These are phyloP conservation scores for Unio delphinus DNA, from an alignment of 2,888 invertebrate genomes.

Conservation along the genomic window DNA sequence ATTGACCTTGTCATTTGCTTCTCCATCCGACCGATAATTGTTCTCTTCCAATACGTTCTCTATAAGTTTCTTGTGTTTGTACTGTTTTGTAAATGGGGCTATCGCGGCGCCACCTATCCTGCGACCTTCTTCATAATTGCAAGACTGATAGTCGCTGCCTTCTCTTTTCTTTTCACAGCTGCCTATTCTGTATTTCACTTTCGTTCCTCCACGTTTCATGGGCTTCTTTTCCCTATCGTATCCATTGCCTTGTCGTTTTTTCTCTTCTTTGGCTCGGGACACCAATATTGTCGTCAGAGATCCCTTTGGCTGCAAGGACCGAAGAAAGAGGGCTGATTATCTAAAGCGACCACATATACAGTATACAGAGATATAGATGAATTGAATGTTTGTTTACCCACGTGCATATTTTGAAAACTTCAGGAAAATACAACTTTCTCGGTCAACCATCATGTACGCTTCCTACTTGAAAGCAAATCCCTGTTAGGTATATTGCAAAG, in stretches of 20 bases:
- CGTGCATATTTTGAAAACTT: too few species aligned
- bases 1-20: slow-evolving; percentile 4
- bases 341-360: too few species aligned
- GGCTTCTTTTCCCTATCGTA: slow-evolving; percentile 17
- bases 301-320: slow-evolving; percentile 24
- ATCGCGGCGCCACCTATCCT: slow-evolving; percentile 5
- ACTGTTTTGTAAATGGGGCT: slow-evolving; percentile 41
- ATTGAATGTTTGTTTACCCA: too few species aligned
- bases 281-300: slow-evolving; percentile 35
- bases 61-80: slow-evolving; percentile 41
- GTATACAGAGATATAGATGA: too few species aligned
- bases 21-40: slow-evolving; percentile 40
- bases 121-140: slow-evolving; percentile 11
- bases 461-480: too few species aligned
- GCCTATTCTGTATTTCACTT: slow-evolving; percentile 7
- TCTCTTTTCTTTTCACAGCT: slow-evolving; percentile 6
- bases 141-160: neutral
- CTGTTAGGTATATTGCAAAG: too few species aligned
- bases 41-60: slow-evolving; percentile 45
- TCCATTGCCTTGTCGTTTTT: slow-evolving; percentile 10
- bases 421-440: neutral
- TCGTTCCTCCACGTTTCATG: slow-evolving; percentile 20
- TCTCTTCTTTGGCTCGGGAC: slow-evolving; percentile 37
- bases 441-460: neutral
- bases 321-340: neutral